A percentile compares a stretch with the other conserved stretches of the same genome.
Evolutionary conservation across 1,140 invertebrate species (phyloP).

Genomic region (Xylocopa sonorina): DNA sequence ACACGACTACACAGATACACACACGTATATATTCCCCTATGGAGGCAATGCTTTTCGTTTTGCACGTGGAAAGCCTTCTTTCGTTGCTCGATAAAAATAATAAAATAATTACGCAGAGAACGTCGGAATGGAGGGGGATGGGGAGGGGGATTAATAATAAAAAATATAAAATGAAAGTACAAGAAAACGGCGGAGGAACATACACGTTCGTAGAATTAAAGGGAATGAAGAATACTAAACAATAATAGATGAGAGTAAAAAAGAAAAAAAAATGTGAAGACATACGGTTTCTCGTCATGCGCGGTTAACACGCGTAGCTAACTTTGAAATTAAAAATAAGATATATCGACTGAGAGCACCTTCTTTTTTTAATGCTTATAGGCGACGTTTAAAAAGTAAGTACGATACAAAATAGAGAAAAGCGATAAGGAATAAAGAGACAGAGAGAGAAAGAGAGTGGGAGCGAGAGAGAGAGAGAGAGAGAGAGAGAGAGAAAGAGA

Average conservation of each 20-base stretch:
- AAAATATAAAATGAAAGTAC: conserved; percentile 34
- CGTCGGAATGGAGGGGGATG: neutral
- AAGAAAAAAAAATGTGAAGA: neutral
- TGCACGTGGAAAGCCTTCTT: conserved; percentile 4
- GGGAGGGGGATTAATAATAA: neutral
- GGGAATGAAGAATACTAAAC: neutral
- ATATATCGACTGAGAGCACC: conserved; percentile 39
- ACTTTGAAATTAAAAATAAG: neutral
- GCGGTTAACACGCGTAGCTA: conserved; percentile 18
- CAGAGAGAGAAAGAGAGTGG: too few species aligned
- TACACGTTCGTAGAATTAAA: neutral
- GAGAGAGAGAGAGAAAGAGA: rapidly evolving
- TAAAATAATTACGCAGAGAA: neutral
- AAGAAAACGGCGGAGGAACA: neutral
- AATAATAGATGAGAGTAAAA: neutral
- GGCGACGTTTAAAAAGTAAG: conserved; percentile 31
- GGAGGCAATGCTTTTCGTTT: conserved; percentile 12
- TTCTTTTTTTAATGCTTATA: conserved; percentile 59
- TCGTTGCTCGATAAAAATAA: neutral
- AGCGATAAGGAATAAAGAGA: too few species aligned
- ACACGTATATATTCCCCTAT: neutral
- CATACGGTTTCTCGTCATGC: conserved; percentile 1
- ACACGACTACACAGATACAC: neutral
- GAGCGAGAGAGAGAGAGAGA: too few species aligned
- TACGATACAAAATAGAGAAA: neutral